A percentile compares a stretch with the other conserved stretches of the same genome.
Evolutionary conservation across 1,140 invertebrate genomes (phyloP).

Genomic region (Pogonomyrmex californicus): DNA sequence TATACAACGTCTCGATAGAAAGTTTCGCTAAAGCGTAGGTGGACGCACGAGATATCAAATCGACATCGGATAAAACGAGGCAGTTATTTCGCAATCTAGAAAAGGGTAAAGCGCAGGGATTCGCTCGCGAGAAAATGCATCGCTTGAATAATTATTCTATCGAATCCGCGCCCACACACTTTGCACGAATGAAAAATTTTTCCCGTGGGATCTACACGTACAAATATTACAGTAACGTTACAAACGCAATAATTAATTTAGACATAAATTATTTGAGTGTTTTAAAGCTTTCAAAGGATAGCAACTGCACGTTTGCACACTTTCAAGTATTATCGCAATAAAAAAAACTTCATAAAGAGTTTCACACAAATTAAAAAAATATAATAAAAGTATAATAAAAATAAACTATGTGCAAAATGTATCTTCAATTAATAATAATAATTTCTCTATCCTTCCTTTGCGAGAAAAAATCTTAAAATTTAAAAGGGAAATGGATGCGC

Average conservation of each 20-base stretch:
- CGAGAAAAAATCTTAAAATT: background rate
- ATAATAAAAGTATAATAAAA: background rate
- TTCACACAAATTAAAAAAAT: background rate
- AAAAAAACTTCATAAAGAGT: constrained; percentile 1
- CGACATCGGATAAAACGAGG: background rate
- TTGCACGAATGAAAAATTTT: background rate
- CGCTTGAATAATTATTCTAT: constrained; percentile 30
- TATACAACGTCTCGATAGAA: constrained; percentile 36
- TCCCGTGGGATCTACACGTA: background rate
- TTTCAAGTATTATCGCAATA: background rate
- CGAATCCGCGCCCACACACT: background rate
- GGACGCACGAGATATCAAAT: constrained; percentile 42
- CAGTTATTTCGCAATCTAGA: constrained; percentile 29
- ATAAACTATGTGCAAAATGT: background rate
- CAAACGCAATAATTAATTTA: constrained; percentile 17
- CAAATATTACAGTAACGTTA: background rate
- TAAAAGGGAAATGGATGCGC: background rate
- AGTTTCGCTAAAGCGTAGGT: constrained; percentile 19
- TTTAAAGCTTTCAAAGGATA: background rate
- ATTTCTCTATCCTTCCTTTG: background rate
- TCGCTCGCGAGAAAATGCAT: background rate
- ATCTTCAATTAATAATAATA: background rate
- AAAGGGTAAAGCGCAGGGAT: background rate
- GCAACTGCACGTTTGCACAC: background rate
- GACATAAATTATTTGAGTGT: constrained; percentile 18